Evolutionary conservation across 1,140 invertebrate genomes (phyloP).

Genomic region (Eumaeus atala): DNA sequence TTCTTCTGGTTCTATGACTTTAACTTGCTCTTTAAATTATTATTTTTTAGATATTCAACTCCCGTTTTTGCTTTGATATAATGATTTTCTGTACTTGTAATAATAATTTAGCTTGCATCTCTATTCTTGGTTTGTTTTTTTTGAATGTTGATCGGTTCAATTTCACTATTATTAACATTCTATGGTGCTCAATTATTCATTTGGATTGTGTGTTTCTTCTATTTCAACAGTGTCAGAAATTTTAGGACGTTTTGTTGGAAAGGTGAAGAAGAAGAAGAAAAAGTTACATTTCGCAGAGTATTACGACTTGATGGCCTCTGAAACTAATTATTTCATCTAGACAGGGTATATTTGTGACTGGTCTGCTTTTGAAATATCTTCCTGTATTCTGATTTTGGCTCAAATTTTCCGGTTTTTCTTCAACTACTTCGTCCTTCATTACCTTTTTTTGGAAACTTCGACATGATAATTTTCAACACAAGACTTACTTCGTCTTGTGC

Average conservation of each 20-base stretch:
- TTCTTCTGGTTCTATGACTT: conserved; percentile 15
- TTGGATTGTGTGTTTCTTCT: too few relatives aligned
- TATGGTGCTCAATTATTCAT: too few relatives aligned
- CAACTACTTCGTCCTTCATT: conserved; percentile 17
- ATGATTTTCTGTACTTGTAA: conserved; percentile 16
- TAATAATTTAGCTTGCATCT: conserved; percentile 16
- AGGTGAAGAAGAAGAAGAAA: too few relatives aligned
- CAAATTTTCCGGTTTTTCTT: conserved; percentile 11
- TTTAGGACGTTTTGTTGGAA: too few relatives aligned
- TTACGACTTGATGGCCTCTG: background rate
- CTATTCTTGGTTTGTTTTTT: too few relatives aligned
- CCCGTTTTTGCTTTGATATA: conserved; percentile 17
- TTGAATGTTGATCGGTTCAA: too few relatives aligned
- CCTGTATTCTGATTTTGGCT: too few relatives aligned
- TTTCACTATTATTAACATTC: too few relatives aligned
- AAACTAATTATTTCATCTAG: conserved; percentile 19
- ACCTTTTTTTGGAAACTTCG: conserved; percentile 22
- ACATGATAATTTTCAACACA: conserved; percentile 16
- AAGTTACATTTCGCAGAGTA: too few relatives aligned
- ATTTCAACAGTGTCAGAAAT: too few relatives aligned
- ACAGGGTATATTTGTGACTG: conserved; percentile 16
- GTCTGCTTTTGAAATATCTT: too few relatives aligned
- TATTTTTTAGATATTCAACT: conserved; percentile 10
- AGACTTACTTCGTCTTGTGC: conserved; percentile 2
- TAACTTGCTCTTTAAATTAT: conserved; percentile 6